Evolutionary conservation across 1,140 invertebrate species (phyloP).

Genomic region (Halotydeus destructor): DNA sequence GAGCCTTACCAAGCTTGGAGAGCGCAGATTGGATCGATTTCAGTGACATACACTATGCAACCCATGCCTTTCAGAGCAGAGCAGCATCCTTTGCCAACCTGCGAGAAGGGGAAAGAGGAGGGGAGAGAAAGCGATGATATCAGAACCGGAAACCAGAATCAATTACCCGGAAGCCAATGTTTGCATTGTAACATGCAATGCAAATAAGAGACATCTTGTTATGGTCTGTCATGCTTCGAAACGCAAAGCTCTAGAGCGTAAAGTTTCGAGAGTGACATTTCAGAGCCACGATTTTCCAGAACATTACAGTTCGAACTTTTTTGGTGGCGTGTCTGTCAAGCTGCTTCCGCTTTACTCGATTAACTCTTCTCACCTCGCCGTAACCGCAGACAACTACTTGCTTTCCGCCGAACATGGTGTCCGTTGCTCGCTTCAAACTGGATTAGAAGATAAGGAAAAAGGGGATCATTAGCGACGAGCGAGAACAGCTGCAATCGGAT

Average conservation of each 20-base stretch:
- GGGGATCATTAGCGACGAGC: slow-evolving; percentile 11
- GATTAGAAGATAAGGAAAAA: slow-evolving; percentile 18
- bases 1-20: slow-evolving; percentile 64
- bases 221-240: too few species aligned
- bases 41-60: slow-evolving; percentile 81
- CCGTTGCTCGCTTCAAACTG: slow-evolving; percentile 81
- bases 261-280: too few species aligned
- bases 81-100: slow-evolving; percentile 89
- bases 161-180: too few species aligned
- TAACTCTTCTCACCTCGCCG: slow-evolving; percentile 56
- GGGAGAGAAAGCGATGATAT: neutral
- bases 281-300: too few species aligned
- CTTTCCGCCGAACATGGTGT: slow-evolving; percentile 95
- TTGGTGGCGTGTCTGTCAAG: too few species aligned
- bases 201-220: too few species aligned
- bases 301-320: too few species aligned
- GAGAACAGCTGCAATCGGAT: neutral
- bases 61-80: slow-evolving; percentile 84
- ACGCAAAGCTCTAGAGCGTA: too few species aligned
- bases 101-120: slow-evolving; percentile 9
- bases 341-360: too few species aligned
- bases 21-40: slow-evolving; percentile 95
- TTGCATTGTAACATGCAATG: too few species aligned
- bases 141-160: too few species aligned
- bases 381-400: slow-evolving; percentile 91